These are phyloP conservation scores for Morpho deidamia DNA, from an alignment of 2,888 invertebrate genomes.

Conservation along the genomic window DNA sequence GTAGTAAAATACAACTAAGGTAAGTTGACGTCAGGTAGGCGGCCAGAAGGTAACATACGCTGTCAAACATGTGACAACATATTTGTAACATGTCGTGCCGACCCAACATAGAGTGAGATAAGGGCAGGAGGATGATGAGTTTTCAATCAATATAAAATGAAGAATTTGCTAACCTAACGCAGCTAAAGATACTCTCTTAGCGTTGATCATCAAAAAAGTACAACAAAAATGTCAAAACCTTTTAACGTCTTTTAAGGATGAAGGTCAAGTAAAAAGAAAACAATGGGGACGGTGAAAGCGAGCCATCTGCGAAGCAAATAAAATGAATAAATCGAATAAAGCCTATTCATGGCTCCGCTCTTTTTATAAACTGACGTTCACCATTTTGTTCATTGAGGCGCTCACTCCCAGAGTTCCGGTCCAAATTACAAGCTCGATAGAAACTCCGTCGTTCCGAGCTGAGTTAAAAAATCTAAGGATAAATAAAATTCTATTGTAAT, in stretches of 20 bases:
- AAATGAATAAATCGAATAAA: conserved; percentile 56
- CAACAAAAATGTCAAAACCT: conserved; percentile 16
- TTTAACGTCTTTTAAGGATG: conserved; percentile 26
- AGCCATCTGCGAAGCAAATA: conserved; percentile 30
- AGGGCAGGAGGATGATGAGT: no score
- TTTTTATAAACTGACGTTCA: conserved; percentile 52
- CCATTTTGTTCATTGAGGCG: conserved; percentile 47
- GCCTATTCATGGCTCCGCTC: conserved; percentile 45
- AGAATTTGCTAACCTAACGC: no score
- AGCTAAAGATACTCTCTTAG: not conserved
- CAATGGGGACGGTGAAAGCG: conserved; percentile 31
- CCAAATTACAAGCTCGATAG: conserved; percentile 52
- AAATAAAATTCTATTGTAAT: conserved; percentile 42
- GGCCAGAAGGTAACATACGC: no score
- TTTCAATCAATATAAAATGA: no score
- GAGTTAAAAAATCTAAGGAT: conserved; percentile 36
- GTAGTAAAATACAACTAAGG: no score
- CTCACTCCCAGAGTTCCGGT: conserved; percentile 47
- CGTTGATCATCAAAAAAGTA: conserved; percentile 13
- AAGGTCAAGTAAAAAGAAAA: conserved; percentile 30
- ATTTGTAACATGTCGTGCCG: no score
- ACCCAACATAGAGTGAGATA: no score
- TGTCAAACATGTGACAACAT: no score
- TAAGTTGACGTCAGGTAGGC: no score
- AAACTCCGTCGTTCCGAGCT: conserved; percentile 38